These are phyloP conservation scores for Entomyzon cyanotis DNA, from an alignment of 2,113 vertebrate genomes.

Conservation along the genomic window DNA sequence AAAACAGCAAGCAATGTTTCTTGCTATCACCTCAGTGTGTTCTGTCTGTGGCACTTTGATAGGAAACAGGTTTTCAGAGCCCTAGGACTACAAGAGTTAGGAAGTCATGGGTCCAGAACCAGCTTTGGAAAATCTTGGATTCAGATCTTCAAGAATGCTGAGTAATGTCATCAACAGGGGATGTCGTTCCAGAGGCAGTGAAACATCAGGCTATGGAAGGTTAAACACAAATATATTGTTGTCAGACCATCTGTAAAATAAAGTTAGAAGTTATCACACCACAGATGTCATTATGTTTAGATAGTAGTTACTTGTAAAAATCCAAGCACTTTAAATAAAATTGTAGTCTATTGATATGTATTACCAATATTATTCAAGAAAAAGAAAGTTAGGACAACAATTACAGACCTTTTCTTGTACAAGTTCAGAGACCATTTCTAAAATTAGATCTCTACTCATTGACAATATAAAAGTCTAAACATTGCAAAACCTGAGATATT, in stretches of 20 bases:
- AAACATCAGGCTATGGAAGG: neutral
- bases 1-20: neutral
- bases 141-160: neutral
- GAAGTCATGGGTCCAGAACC: neutral
- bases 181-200: neutral
- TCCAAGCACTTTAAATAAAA: neutral
- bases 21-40: neutral
- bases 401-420: neutral
- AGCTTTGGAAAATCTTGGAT: neutral
- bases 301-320: neutral
- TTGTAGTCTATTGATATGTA: accelerated
- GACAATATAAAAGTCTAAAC: neutral
- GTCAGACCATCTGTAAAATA: neutral
- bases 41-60: neutral
- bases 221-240: neutral
- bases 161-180: neutral
- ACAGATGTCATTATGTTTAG: neutral
- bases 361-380: neutral
- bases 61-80: neutral
- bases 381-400: neutral
- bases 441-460: neutral
- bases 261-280: neutral
- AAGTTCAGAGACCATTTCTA: neutral
- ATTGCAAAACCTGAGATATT: neutral
- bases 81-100: neutral